Conservation (phyloP, 2,888 invertebrate species). For the Polymixis flavicincta region DNA sequence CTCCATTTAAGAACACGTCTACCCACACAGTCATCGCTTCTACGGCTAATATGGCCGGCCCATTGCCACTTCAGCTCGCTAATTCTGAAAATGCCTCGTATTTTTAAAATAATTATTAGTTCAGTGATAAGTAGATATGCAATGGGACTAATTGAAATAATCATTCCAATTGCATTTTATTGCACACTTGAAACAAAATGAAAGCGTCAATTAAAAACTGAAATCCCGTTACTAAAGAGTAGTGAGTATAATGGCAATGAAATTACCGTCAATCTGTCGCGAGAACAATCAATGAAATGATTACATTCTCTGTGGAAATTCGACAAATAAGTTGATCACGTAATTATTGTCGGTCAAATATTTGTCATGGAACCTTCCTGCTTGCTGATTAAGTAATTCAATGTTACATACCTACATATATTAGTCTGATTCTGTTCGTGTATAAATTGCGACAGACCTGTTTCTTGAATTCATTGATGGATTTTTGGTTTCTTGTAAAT, state of each 20-base stretch:
- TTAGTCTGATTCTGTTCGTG: slow-evolving; percentile 19
- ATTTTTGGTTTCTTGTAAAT: neutral
- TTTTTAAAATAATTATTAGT: neutral
- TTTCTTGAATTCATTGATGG: neutral
- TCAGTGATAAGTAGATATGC: neutral
- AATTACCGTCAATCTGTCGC: slow-evolving; percentile 70
- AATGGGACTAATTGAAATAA: slow-evolving; percentile 32
- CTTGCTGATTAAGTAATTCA: slow-evolving; percentile 50
- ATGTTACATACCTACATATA: neutral
- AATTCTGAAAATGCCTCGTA: too few relatives aligned
- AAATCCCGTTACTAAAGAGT: slow-evolving; percentile 44
- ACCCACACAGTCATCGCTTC: too few relatives aligned
- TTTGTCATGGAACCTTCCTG: slow-evolving; percentile 59
- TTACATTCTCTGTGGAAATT: slow-evolving; percentile 68
- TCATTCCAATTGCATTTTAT: slow-evolving; percentile 25
- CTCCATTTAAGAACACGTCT: too few relatives aligned
- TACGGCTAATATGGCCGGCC: too few relatives aligned
- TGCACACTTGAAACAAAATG: slow-evolving; percentile 25
- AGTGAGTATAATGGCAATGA: slow-evolving; percentile 57
- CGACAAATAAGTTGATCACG: slow-evolving; percentile 72
- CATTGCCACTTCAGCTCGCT: too few relatives aligned
- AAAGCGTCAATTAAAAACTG: slow-evolving; percentile 42
- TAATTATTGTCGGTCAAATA: slow-evolving; percentile 73
- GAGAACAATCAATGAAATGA: slow-evolving; percentile 74
- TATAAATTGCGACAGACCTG: neutral